Conservation (phyloP, 2,797 vertebrate species). For the Bradypodion ventrale region DNA sequence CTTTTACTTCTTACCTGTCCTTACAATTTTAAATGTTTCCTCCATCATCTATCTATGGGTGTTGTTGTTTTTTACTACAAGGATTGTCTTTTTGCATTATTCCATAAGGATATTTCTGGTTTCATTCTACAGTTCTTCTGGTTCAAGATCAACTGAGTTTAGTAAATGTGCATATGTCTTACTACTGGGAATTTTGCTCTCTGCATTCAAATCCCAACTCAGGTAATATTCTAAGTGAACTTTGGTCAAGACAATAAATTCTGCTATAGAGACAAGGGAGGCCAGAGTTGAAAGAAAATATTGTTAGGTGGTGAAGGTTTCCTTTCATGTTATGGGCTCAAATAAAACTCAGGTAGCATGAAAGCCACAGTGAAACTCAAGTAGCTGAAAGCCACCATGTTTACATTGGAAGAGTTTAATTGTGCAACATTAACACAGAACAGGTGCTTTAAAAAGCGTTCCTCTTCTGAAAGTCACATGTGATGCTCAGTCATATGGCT, state of each 20-base stretch:
- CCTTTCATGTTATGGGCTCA: constrained; percentile 8
- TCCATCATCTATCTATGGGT: too few species aligned
- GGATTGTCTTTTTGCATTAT: too few species aligned
- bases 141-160: too few species aligned
- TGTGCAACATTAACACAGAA: neutral
- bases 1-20: too few species aligned
- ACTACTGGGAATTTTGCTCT: neutral
- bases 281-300: neutral
- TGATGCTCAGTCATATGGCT: neutral
- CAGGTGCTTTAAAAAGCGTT: neutral
- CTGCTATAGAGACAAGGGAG: neutral
- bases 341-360: constrained; percentile 7
- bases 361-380: constrained; percentile 26
- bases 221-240: neutral
- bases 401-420: neutral
- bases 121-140: too few species aligned
- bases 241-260: neutral
- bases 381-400: too few species aligned
- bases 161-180: neutral
- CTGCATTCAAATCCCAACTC: constrained; percentile 27
- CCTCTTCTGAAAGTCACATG: neutral
- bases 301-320: neutral
- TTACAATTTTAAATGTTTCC: too few species aligned
- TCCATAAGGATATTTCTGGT: too few species aligned
- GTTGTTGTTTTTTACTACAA: too few species aligned